Conservation (phyloP, 1,140 invertebrate species). For the Delia radicum region DNA sequence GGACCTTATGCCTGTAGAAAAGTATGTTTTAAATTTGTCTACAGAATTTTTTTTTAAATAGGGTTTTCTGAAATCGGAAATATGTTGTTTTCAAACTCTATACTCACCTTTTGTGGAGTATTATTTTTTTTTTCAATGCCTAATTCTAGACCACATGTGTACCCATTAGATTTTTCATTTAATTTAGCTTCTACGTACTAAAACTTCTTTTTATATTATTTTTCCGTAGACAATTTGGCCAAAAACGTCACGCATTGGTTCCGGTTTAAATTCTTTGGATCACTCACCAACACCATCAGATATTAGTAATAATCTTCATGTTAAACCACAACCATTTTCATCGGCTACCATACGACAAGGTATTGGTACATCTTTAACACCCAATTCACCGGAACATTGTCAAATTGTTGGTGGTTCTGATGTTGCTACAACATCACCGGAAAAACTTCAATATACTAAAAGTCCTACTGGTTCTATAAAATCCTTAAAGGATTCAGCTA, state of each 20-base stretch:
- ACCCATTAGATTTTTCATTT: too few relatives aligned
- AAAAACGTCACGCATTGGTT: conserved; percentile 38
- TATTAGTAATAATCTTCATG: conserved; percentile 32
- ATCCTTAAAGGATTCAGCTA: conserved; percentile 49
- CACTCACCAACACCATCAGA: conserved; percentile 32
- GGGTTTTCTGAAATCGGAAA: too few relatives aligned
- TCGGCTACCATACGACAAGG: conserved; percentile 51
- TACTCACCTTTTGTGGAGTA: too few relatives aligned
- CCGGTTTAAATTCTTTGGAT: conserved; percentile 36
- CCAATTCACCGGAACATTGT: conserved; percentile 50
- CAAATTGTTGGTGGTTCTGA: conserved; percentile 47
- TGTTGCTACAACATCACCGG: conserved; percentile 41
- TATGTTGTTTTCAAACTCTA: too few relatives aligned
- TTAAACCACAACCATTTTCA: conserved; percentile 46
- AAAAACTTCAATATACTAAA: conserved; percentile 49
- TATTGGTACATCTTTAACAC: conserved; percentile 47
- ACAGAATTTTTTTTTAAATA: too few relatives aligned
- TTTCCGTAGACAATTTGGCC: conserved; percentile 27
- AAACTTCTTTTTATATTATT: neutral
- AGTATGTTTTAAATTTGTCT: too few relatives aligned
- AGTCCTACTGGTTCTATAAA: conserved; percentile 53
- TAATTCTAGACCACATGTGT: too few relatives aligned
- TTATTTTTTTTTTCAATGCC: too few relatives aligned
- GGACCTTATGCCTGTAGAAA: too few relatives aligned
- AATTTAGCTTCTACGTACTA: too few relatives aligned